Percentiles rank a stretch among this genome's conserved stretches.
phyloP scores from a whole-genome alignment of 2,888 invertebrate genomes.

The Antitype chi region DNA sequence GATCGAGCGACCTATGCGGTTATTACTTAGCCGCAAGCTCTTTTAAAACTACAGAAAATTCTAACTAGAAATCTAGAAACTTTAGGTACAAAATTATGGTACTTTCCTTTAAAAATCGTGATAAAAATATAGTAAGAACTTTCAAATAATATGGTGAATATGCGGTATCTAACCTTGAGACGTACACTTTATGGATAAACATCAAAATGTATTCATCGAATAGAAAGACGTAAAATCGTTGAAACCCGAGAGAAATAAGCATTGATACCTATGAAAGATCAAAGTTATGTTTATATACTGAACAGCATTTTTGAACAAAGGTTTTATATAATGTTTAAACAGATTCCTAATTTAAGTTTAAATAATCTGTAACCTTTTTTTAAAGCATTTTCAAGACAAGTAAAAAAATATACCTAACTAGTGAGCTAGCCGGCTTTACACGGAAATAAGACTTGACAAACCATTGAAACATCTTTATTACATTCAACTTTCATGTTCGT shows the following conservation, averaged over 20 bases:
- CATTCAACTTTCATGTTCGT: neutral
- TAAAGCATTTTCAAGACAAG: no score
- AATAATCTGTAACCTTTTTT: no score
- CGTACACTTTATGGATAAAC: slow-evolving; percentile 7
- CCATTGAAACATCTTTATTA: neutral
- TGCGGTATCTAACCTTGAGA: neutral
- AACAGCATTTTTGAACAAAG: neutral
- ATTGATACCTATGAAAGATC: neutral
- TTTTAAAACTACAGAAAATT: no score
- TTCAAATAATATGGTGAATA: neutral
- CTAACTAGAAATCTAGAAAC: no score
- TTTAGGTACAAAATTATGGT: no score
- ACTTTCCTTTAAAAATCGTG: neutral
- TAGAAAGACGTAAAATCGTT: slow-evolving; percentile 12
- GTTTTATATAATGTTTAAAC: neutral
- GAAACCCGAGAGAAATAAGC: slow-evolving; percentile 10
- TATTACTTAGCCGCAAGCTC: no score
- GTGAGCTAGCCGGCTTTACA: no score
- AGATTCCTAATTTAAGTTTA: no score
- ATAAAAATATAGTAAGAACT: neutral
- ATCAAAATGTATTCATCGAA: slow-evolving; percentile 15
- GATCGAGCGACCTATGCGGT: no score
- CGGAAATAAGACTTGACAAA: neutral
- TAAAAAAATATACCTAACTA: no score
- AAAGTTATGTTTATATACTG: neutral